phyloP scores from a whole-genome alignment of 2,888 invertebrate species.

The Campaea margaritaria region DNA sequence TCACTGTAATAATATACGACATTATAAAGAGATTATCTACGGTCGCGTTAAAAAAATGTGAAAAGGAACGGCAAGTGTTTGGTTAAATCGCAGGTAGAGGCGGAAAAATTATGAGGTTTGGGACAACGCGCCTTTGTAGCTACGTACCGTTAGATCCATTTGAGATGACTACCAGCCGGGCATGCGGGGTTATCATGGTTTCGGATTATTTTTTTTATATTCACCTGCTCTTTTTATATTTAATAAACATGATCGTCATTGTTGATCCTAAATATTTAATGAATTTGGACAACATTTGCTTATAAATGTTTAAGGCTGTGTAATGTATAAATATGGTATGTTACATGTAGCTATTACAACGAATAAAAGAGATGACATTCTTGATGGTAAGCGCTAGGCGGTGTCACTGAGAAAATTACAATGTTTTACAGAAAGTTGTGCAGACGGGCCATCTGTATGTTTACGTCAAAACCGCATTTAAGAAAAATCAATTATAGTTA shows the following conservation, averaged over 20 bases:
- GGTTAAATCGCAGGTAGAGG: conserved; percentile 73
- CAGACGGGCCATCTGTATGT: too few relatives aligned
- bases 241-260: not conserved
- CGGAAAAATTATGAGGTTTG: conserved; percentile 57
- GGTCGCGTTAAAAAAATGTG: conserved; percentile 61
- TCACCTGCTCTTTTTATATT: conserved; percentile 45
- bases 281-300: not conserved
- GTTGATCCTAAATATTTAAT: not conserved
- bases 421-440: too few relatives aligned
- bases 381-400: too few relatives aligned
- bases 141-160: conserved; percentile 72
- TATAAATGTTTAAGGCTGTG: not conserved
- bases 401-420: too few relatives aligned
- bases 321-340: not conserved
- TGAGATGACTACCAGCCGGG: conserved; percentile 60
- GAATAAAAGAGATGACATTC: too few relatives aligned
- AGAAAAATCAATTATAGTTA: too few relatives aligned
- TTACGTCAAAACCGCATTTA: too few relatives aligned
- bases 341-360: too few relatives aligned
- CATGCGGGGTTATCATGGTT: conserved; percentile 63
- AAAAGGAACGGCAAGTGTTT: conserved; percentile 74
- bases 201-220: conserved; percentile 43
- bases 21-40: conserved; percentile 66
- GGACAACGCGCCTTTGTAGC: conserved; percentile 65
- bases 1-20: conserved; percentile 44